Base-by-base conservation (phyloP, 2,797 vertebrate genomes). In the Chelon auratus region DNA sequence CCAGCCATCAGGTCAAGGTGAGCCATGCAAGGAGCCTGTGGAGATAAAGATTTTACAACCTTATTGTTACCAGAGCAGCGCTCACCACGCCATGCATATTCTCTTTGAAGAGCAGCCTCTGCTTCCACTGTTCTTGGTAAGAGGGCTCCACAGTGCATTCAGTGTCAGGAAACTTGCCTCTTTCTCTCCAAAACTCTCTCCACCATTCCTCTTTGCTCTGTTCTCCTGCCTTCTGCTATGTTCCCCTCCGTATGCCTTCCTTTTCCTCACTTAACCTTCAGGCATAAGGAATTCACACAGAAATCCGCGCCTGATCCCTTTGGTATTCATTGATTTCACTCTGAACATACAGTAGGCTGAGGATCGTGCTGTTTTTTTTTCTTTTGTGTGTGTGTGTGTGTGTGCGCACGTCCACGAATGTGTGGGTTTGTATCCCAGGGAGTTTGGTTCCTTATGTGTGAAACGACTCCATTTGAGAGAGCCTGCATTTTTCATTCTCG, bases 1-100 rank as follows among this genome's bases (percentile, higher is more conserved):
- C 81, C 80, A 87, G 77, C 84, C 91, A 90, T 63, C 81, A 71
- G 89, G 90, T 86, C 88, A 91, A 87, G 89, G 84, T 90, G 86
- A 90, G 87, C 77, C 68, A 57, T 78, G 79, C 81, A 78, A 53
- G 75, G 22, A 81, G 84, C 89, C 88, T 85, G 87, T 89, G 86
- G 89, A 91, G 90, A 89, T 91, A 79, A 85, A 90, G 87, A 87
- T 91, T 92, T 90, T 88, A 86, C 83, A 89, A 48, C 72, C 80
- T 65, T 80, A 91, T 92, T 87, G 88, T 91, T 93, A 85, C 80
- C 78, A 83, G 83, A 85, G 83, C 70, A 47, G 62, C 17, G 69
- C 83, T 89, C 89, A 77, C 75, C 84, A 70, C 22, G 12, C 69
- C 87, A 86, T 90, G 88, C 91, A 90, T 91, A 91, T 91, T 91